Percentiles rank a stretch among this genome's conserved stretches.
phyloP scores from a whole-genome alignment of 2,113 vertebrate species.

The Forbesichthys agassizii region DNA sequence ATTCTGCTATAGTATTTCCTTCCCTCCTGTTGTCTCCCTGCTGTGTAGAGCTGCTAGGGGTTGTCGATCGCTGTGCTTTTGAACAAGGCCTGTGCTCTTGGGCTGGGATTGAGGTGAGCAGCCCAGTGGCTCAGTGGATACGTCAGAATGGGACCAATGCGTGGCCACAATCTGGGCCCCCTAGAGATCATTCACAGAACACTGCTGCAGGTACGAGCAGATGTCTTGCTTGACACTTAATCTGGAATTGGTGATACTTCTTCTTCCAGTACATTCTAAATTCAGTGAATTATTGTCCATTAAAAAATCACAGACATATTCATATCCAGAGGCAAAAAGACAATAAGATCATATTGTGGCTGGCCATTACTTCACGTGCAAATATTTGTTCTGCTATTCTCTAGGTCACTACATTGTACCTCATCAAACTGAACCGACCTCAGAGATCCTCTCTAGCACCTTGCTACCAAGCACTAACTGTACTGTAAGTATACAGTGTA shows the following conservation, averaged over 20 bases:
- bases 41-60: conserved; percentile 53
- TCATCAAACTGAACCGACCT: conserved; percentile 36
- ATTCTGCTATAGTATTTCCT: neutral
- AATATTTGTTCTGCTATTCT: neutral
- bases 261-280: no score
- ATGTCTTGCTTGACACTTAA: no score
- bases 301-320: no score
- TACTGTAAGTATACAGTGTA: conserved; percentile 58
- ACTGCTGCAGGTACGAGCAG: conserved; percentile 65
- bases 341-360: no score
- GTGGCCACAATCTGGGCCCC: conserved; percentile 61
- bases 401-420: conserved; percentile 72
- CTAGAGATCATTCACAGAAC: conserved; percentile 76
- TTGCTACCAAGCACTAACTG: conserved; percentile 70
- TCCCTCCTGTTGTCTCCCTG: neutral
- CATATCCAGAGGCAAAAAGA: no score
- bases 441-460: conserved; percentile 72
- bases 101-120: conserved; percentile 47
- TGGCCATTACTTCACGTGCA: no score
- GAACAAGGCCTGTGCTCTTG: conserved; percentile 74
- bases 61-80: conserved; percentile 69
- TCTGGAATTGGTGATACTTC: no score
- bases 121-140: conserved; percentile 57
- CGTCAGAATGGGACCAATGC: conserved; percentile 45
- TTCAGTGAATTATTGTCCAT: no score